These are phyloP conservation scores for Falco naumanni DNA, from an alignment of 2,797 vertebrate species.

Conservation along the genomic window DNA sequence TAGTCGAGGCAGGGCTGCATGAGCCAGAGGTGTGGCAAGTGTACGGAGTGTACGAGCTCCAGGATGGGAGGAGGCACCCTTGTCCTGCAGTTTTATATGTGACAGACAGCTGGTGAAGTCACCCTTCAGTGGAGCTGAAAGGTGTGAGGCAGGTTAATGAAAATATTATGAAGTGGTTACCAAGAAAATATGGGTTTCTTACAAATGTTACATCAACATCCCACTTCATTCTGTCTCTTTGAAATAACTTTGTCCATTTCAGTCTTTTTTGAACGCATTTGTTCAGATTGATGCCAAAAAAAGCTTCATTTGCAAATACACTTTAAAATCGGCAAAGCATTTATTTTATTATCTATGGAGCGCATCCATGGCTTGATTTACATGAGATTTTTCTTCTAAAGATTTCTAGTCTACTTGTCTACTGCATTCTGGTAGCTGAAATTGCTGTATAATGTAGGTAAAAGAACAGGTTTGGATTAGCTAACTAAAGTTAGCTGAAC, in stretches of 20 bases:
- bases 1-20: neutral
- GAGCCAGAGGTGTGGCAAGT: neutral
- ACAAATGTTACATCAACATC: neutral
- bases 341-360: neutral
- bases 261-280: neutral
- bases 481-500: neutral
- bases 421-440: neutral
- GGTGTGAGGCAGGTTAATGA: neutral
- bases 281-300: neutral
- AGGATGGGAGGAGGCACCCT: neutral
- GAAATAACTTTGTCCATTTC: neutral
- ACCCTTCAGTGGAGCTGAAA: neutral
- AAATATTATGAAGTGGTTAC: neutral
- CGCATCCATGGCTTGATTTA: neutral
- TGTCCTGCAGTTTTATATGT: neutral
- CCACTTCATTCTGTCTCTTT: neutral
- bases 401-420: neutral
- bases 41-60: fast-evolving
- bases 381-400: neutral
- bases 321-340: neutral
- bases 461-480: neutral
- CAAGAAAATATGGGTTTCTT: neutral
- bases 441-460: neutral
- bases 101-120: neutral
- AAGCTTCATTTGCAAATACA: neutral